Conservation (phyloP, 2,888 invertebrate species). For the Ceramica pisi region DNA sequence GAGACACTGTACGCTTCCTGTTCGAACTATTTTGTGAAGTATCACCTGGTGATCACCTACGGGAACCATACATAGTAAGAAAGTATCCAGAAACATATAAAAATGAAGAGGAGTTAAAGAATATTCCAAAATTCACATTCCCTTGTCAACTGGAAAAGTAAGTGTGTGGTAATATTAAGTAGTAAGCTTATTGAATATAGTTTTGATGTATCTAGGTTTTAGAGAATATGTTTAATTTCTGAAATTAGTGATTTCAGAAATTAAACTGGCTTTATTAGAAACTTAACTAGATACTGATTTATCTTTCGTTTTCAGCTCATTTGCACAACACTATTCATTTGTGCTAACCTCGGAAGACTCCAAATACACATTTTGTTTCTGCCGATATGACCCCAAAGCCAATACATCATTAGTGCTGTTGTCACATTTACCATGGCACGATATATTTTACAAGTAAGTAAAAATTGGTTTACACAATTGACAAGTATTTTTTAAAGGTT, state of each 20-base stretch:
- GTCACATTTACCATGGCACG: constrained; percentile 99
- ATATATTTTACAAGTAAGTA: constrained; percentile 97
- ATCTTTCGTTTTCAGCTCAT: constrained; percentile 91
- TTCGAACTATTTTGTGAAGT: constrained; percentile 97
- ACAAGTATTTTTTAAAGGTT: not conserved
- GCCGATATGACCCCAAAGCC: constrained; percentile 97
- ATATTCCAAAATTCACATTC: constrained; percentile 97
- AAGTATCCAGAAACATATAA: constrained; percentile 96
- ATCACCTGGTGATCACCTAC: constrained; percentile 91
- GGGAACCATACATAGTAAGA: constrained; percentile 93
- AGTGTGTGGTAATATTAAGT: constrained; percentile 62
- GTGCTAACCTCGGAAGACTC: constrained; percentile 98
- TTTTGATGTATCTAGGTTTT: no score
- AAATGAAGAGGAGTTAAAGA: constrained; percentile 96
- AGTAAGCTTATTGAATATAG: no score
- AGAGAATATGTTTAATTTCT: no score
- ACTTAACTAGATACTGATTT: not conserved
- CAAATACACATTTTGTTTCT: constrained; percentile 99
- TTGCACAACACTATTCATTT: constrained; percentile 98
- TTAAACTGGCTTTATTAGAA: not conserved
- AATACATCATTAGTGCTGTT: constrained; percentile 96
- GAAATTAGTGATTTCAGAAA: no score
- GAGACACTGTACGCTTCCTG: constrained; percentile 94
- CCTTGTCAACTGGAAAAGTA: constrained; percentile 90
- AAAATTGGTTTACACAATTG: not conserved